These are phyloP conservation scores for Bombus haemorrhoidalis DNA, from an alignment of 1,140 invertebrate species.

Conservation along the genomic window DNA sequence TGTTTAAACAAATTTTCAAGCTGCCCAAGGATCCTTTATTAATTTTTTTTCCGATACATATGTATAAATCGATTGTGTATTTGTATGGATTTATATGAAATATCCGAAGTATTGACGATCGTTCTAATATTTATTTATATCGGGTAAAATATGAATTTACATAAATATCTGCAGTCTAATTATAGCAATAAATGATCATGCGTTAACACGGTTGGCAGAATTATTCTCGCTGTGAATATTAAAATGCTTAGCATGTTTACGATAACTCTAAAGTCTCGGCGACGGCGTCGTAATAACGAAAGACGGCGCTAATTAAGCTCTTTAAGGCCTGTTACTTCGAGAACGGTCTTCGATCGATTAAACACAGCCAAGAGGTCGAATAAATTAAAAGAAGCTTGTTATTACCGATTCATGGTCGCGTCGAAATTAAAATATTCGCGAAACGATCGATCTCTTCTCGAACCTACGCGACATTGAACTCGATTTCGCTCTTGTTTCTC, in stretches of 20 bases:
- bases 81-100: too few species aligned
- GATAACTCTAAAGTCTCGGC: neutral
- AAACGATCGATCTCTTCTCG: neutral
- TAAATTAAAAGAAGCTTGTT: slow-evolving; percentile 41
- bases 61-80: too few species aligned
- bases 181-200: neutral
- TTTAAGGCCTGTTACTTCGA: slow-evolving; percentile 7
- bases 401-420: neutral
- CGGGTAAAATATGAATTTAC: neutral
- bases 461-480: neutral
- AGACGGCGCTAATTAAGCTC: slow-evolving; percentile 26
- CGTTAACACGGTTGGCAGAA: neutral
- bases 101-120: too few species aligned
- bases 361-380: neutral
- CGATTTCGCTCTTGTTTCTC: neutral
- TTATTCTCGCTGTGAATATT: neutral
- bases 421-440: neutral
- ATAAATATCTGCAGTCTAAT: neutral
- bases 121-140: too few species aligned
- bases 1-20: neutral
- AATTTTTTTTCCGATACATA: too few species aligned
- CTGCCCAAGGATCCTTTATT: too few species aligned
- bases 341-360: slow-evolving; percentile 27
- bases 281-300: neutral
- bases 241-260: neutral